Evolutionary conservation across 2,888 invertebrate species (phyloP).

Genomic region (Argynnis bischoffii): DNA sequence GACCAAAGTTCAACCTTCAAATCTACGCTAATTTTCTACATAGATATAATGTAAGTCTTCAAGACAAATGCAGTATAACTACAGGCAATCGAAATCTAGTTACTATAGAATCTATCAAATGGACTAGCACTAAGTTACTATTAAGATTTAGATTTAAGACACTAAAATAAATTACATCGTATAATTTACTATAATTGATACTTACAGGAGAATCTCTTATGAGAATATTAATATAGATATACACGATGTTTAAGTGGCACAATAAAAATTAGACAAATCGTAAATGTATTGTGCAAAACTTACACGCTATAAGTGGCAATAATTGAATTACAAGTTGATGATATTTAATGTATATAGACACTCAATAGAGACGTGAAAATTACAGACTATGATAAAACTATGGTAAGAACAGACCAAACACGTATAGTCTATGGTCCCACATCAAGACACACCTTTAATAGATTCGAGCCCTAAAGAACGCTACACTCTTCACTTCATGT

Average conservation of each 20-base stretch:
- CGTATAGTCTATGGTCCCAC: slow-evolving; percentile 70
- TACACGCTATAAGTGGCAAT: slow-evolving; percentile 55
- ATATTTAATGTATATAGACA: slow-evolving; percentile 46
- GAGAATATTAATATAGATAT: slow-evolving; percentile 51
- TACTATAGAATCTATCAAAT: slow-evolving; percentile 48
- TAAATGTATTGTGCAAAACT: slow-evolving; percentile 72
- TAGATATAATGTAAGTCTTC: slow-evolving; percentile 39
- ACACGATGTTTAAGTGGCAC: slow-evolving; percentile 72
- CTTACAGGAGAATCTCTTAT: slow-evolving; percentile 56
- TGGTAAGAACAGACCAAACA: slow-evolving; percentile 55
- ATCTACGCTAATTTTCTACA: slow-evolving; percentile 56
- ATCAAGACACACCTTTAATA: slow-evolving; percentile 65
- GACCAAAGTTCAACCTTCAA: slow-evolving; percentile 81
- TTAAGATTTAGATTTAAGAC: slow-evolving; percentile 51
- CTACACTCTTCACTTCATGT: slow-evolving; percentile 1
- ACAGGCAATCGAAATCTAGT: slow-evolving; percentile 46
- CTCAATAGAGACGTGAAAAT: slow-evolving; percentile 60
- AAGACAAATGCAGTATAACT: slow-evolving; percentile 39
- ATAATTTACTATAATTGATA: slow-evolving; percentile 35
- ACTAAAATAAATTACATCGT: slow-evolving; percentile 49
- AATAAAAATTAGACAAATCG: slow-evolving; percentile 57
- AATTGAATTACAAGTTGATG: slow-evolving; percentile 44
- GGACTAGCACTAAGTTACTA: slow-evolving; percentile 51
- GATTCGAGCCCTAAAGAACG: slow-evolving; percentile 14
- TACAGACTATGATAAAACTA: slow-evolving; percentile 54